A percentile compares a stretch with the other conserved stretches of the same genome.
These are phyloP conservation scores for Crioceris asparagi DNA, from an alignment of 2,888 invertebrate genomes.

Conservation along the genomic window DNA sequence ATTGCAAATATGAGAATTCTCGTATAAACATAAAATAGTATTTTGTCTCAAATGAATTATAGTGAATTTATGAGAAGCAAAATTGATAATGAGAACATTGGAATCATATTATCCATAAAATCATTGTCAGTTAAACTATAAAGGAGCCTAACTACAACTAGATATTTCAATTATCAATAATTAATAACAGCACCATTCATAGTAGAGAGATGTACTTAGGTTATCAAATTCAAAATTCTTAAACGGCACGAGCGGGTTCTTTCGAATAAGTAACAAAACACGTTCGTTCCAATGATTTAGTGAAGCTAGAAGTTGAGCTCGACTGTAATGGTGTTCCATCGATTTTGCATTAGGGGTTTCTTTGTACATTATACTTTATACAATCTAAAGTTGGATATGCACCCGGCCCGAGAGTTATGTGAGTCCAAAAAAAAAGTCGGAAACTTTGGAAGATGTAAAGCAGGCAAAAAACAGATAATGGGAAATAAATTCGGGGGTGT, in stretches of 20 bases:
- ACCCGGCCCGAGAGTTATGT: slow-evolving; percentile 39
- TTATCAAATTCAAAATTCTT: slow-evolving; percentile 7
- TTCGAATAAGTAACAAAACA: slow-evolving; percentile 28
- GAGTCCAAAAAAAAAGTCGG: slow-evolving; percentile 29
- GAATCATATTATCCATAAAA: too few relatives aligned
- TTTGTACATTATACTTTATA: slow-evolving; percentile 43
- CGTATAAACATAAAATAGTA: too few relatives aligned
- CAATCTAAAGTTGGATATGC: slow-evolving; percentile 42
- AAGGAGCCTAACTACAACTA: too few relatives aligned
- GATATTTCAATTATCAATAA: too few relatives aligned
- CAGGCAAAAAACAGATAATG: slow-evolving; percentile 40
- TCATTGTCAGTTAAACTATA: too few relatives aligned
- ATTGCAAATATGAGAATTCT: too few relatives aligned
- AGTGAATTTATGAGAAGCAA: too few relatives aligned
- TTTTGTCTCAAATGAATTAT: too few relatives aligned
- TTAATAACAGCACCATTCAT: too few relatives aligned
- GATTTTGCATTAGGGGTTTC: slow-evolving; percentile 44
- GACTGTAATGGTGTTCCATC: slow-evolving; percentile 40
- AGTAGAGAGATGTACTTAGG: not conserved
- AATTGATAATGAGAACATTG: too few relatives aligned
- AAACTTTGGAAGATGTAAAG: slow-evolving; percentile 35
- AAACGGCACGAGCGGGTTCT: slow-evolving; percentile 20
- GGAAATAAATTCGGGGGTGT: slow-evolving; percentile 39
- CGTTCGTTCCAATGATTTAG: slow-evolving; percentile 33
- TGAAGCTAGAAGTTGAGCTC: slow-evolving; percentile 35